Evolutionary conservation across 1,140 invertebrate species (phyloP), one percentile per base, ranked within the genome.

Genomic region (Tetranychus urticae): DNA sequence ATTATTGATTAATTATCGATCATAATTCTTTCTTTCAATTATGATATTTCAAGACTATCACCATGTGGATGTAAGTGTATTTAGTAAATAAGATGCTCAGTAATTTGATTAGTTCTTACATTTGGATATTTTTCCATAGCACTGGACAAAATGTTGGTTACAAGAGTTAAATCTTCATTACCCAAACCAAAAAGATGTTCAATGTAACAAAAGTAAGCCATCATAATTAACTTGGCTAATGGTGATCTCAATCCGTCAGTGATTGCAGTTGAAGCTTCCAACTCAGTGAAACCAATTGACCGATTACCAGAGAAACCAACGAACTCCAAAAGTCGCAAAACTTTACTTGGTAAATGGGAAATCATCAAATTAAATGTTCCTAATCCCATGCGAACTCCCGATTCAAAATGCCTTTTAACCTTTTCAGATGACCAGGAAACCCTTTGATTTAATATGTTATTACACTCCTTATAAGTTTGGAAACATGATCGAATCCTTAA

Each of bases 271-370:
- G 85, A 86, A 31, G 75, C 74, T 64, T 81, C 71, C 3, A 94
- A 73, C 67, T 91, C 83, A 5, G 72, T 67, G 23, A 92, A 70
- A 8, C 88, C 88, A 61, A 78, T 72, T 63, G 76, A 88, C 79
- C 88, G 86, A 70, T 88, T 85, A 31, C 89, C 88, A 36, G 86
- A 86, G 72, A 96, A 96, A 39, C 91, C 91, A 67, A 94, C 88
- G 72, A 94, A 91, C 71, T 94, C 87, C 34, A 97, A 72, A 39
- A 97, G 70, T 69, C 87, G 86, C 62, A 94, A 81, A 48, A 96
- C 78, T 68, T 82, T 80, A n/a, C 78, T 78, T 1, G 91, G 92
- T 57, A 97, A 73, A 65, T 91, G 74, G 0, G 90, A 93, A 59
- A 58, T 58, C 42, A 83, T 80, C 71, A 96, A 73, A 75, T 93